These are phyloP conservation scores for Vombatus ursinus DNA, from an alignment of 2,113 vertebrate genomes.

Conservation along the genomic window DNA sequence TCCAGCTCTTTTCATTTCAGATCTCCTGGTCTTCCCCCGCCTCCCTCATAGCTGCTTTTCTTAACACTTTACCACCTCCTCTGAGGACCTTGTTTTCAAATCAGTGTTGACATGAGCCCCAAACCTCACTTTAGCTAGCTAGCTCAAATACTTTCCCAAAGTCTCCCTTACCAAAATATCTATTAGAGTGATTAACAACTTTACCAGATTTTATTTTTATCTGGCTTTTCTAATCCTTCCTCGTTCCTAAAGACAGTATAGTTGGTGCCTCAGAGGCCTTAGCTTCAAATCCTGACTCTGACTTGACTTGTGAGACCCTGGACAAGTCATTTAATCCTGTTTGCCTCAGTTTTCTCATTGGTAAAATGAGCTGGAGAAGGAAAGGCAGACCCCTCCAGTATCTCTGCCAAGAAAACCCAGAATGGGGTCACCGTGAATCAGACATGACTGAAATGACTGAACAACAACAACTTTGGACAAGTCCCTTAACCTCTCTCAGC, in stretches of 20 bases:
- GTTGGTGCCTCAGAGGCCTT: background rate
- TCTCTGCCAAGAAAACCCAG: background rate
- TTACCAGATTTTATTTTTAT: background rate
- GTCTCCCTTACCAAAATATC: background rate
- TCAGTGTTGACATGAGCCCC: background rate
- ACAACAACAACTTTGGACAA: background rate
- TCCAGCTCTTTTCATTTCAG: background rate
- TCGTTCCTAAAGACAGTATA: background rate
- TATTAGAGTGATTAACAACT: background rate
- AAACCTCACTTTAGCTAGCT: background rate
- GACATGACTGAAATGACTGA: too few relatives aligned
- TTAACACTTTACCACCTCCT: background rate
- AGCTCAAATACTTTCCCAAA: background rate
- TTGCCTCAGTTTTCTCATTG: background rate
- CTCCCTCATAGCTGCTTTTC: background rate
- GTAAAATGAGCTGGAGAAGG: background rate
- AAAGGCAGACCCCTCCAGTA: background rate
- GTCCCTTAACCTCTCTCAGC: background rate
- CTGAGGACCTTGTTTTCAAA: background rate
- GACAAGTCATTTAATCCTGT: too few relatives aligned
- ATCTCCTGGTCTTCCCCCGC: background rate
- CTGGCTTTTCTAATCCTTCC: background rate
- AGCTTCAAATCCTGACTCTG: background rate
- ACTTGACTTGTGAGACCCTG: background rate
- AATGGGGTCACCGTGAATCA: background rate